phyloP scores from a whole-genome alignment of 2,113 vertebrate species.

The Passer domesticus region DNA sequence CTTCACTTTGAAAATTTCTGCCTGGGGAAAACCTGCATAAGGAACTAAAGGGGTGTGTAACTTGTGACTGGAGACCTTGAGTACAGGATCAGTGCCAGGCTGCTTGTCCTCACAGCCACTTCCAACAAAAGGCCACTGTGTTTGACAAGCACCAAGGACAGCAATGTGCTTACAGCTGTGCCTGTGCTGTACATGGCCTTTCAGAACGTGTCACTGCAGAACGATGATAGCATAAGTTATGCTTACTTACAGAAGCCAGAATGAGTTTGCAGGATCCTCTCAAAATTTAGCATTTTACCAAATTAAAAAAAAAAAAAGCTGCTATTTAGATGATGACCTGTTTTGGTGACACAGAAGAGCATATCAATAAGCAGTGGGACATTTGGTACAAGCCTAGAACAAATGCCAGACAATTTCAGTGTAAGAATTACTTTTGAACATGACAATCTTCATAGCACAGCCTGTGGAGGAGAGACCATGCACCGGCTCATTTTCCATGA shows the following conservation, averaged over 20 bases:
- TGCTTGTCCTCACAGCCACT: not conserved
- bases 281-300: not conserved
- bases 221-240: not conserved
- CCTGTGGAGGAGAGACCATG: accelerated
- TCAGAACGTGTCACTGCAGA: not conserved
- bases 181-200: not conserved
- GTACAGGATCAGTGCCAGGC: not conserved
- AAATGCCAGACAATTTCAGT: not conserved
- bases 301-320: not conserved
- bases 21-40: not conserved
- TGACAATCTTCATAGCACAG: not conserved
- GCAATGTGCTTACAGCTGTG: not conserved
- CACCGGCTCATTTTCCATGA: not conserved
- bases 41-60: not conserved
- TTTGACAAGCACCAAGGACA: not conserved
- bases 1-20: not conserved
- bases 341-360: not conserved
- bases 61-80: not conserved
- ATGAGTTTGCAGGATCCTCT: not conserved
- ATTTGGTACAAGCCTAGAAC: not conserved
- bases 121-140: not conserved
- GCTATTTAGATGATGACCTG: not conserved
- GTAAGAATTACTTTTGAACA: not conserved
- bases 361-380: not conserved
- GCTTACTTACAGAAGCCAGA: not conserved